These are phyloP conservation scores for Achlya flavicornis DNA, from an alignment of 2,888 invertebrate genomes.

Conservation along the genomic window DNA sequence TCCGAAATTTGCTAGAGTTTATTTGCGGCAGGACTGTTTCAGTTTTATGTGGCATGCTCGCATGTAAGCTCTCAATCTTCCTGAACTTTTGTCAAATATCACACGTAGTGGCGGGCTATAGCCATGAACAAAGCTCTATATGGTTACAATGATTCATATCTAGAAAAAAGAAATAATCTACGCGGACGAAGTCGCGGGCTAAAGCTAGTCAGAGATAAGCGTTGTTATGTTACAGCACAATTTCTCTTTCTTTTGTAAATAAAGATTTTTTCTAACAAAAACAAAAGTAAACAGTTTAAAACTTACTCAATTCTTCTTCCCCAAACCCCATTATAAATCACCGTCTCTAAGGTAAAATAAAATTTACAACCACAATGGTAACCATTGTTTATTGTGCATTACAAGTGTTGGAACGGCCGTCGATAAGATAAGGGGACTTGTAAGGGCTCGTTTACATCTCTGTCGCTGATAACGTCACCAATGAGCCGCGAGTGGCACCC, in stretches of 20 bases:
- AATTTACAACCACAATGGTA: constrained; percentile 1
- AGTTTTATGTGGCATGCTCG: too few relatives aligned
- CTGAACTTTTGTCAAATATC: too few relatives aligned
- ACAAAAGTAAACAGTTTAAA: not conserved
- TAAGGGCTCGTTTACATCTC: constrained; percentile 4
- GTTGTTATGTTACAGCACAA: too few relatives aligned
- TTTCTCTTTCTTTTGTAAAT: not conserved
- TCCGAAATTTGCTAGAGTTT: too few relatives aligned
- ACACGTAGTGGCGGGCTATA: too few relatives aligned
- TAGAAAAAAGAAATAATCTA: too few relatives aligned
- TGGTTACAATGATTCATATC: too few relatives aligned
- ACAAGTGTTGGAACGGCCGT: not conserved
- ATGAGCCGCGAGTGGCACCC: not conserved
- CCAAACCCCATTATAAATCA: not conserved
- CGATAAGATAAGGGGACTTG: constrained; percentile 4
- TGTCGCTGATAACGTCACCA: not conserved
- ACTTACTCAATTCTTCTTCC: not conserved
- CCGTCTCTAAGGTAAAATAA: not conserved
- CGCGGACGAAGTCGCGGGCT: too few relatives aligned
- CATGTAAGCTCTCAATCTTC: too few relatives aligned
- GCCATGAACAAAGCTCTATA: too few relatives aligned
- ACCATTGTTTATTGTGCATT: not conserved
- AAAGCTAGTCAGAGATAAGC: too few relatives aligned
- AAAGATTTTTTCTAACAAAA: not conserved
- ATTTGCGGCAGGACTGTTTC: too few relatives aligned